Base-by-base conservation (phyloP, 1,140 invertebrate genomes). In the Aphelenchoides besseyi region DNA sequence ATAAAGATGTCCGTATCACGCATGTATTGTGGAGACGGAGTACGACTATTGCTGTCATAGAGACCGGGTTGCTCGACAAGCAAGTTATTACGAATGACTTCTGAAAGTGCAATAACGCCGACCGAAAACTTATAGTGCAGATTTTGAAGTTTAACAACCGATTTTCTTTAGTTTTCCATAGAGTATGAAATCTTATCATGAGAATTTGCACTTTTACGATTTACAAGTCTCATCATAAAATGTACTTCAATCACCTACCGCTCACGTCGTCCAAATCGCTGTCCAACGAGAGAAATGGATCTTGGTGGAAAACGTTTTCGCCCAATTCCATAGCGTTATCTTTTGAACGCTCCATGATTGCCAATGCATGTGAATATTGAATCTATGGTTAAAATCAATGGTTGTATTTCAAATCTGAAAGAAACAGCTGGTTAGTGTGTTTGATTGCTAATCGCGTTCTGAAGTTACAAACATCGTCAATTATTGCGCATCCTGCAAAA, bases 281-380 rank as follows among this genome's bases (percentile, higher is more conserved):
- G 52, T 77, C 78, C 23, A 77, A 52, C n/a, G 77, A 74, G 23
- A 77, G 52, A 35, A 77, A 77, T 26, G 75, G 75, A 72, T 77
- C 75, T 26, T 29, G 16, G 18, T 23, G 16, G 32, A 66, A 66
- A 12, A 66, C 0, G 30, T 66, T 37, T 33, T 37, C 63, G 16
- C 63, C 63, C 36, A 36, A 12, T 53, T 33, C 30, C 63, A 66
- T 66, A 26, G 18, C n/a, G 32, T 35, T 66, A 8, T 59, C 55
- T 59, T 48, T 48, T 48, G 41, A 12, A 48, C 41, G 41, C 41
- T 48, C 41, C 41, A 48, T 48, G 12, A 12, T 23, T 23, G 41
- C 41, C 12, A 48, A 23, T 23, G 12, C 41, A 48, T 48, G n/a
- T n/a, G n/a, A n/a, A n/a, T n/a, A n/a, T n/a, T n/a, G n/a, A n/a